phyloP scores from a whole-genome alignment of 2,797 vertebrate genomes.

The Oreortyx pictus region DNA sequence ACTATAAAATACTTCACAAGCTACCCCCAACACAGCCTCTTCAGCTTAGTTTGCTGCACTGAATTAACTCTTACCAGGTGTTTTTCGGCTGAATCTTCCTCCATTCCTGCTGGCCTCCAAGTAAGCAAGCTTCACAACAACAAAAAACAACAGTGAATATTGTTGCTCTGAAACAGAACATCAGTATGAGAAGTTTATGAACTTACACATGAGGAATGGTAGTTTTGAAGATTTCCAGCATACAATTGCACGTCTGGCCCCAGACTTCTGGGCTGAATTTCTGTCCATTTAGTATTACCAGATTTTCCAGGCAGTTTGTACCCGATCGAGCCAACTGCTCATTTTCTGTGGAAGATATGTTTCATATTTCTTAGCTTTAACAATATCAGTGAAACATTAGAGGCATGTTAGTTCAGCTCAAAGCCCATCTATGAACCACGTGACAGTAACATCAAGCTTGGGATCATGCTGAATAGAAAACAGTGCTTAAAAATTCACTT shows the following conservation, averaged over 20 bases:
- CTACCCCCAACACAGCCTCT: neutral
- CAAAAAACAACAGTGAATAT: slow-evolving; percentile 4
- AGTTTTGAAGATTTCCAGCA: slow-evolving; percentile 96
- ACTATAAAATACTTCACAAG: neutral
- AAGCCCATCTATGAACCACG: neutral
- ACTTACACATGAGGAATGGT: slow-evolving; percentile 95
- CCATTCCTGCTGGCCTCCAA: slow-evolving; percentile 92
- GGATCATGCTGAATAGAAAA: neutral
- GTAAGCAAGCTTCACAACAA: slow-evolving; percentile 87
- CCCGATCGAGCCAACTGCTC: slow-evolving; percentile 96
- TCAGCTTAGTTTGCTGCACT: neutral
- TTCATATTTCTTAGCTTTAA: neutral
- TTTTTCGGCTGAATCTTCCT: slow-evolving; percentile 91
- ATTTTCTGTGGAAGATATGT: slow-evolving; percentile 85
- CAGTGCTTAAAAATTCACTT: neutral
- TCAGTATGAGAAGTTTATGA: neutral
- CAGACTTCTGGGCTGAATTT: slow-evolving; percentile 95
- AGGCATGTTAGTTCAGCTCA: neutral
- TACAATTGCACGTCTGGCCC: slow-evolving; percentile 92
- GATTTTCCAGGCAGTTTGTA: slow-evolving; percentile 95
- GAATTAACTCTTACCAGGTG: slow-evolving; percentile 85
- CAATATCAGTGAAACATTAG: neutral
- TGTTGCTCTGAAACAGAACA: neutral
- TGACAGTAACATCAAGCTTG: neutral
- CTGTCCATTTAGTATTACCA: slow-evolving; percentile 95